These are phyloP conservation scores for Rhynchophorus ferrugineus DNA, from an alignment of 1,140 invertebrate genomes.

Conservation along the genomic window DNA sequence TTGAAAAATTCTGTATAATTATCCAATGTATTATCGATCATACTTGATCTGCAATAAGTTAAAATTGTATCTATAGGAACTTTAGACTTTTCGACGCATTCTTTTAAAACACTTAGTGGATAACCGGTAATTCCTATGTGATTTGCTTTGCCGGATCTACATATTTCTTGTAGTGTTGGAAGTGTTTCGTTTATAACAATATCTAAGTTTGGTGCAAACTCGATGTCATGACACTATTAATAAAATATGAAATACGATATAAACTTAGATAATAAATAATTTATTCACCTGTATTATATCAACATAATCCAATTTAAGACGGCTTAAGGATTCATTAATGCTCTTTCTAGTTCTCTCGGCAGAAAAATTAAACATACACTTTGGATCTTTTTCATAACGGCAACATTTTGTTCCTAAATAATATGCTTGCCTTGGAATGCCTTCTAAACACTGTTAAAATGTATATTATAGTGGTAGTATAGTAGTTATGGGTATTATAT, in stretches of 20 bases:
- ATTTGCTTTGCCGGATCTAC: conserved; percentile 67
- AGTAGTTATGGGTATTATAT: background rate
- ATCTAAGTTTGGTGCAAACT: conserved; percentile 74
- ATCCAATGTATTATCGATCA: conserved; percentile 69
- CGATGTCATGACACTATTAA: conserved; percentile 79
- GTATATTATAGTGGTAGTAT: conserved; percentile 5
- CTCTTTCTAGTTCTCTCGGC: conserved; percentile 62
- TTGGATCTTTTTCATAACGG: conserved; percentile 65
- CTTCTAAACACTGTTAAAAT: conserved; percentile 60
- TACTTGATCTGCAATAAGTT: conserved; percentile 69
- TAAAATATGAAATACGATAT: background rate
- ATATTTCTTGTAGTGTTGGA: conserved; percentile 66
- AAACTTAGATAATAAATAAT: background rate
- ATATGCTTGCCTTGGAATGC: conserved; percentile 71
- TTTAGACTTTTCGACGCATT: conserved; percentile 60
- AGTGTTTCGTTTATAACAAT: conserved; percentile 79
- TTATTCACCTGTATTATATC: conserved; percentile 77
- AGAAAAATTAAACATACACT: conserved; percentile 83
- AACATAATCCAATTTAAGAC: conserved; percentile 72
- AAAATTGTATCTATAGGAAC: conserved; percentile 66
- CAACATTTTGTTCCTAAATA: conserved; percentile 92
- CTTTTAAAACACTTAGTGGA: conserved; percentile 65
- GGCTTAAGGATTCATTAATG: conserved; percentile 69
- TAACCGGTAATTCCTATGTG: conserved; percentile 87
- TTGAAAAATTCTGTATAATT: conserved; percentile 70